Base-by-base conservation (phyloP, 2,888 invertebrate species). In the Meliscaeva auricollis region DNA sequence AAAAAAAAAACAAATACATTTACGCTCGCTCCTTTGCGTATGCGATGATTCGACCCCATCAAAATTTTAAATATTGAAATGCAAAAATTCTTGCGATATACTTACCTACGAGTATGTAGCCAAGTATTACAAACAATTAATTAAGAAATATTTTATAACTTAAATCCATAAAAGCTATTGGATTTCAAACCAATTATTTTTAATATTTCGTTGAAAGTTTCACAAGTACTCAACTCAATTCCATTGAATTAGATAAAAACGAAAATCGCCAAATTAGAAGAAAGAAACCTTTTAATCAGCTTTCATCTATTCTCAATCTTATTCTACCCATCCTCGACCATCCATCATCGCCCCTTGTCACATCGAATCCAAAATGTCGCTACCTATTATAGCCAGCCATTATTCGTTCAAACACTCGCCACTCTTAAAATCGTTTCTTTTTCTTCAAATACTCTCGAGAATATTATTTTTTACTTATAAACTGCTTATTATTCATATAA, bases 401-500 rank as follows among this genome's bases (percentile, higher is more conserved):
- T 83, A 73, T 83, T 73, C 66, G 46, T 73, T 64, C 82, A 83
- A 83, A 73, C 54, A 83, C 73, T 83, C 54, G 26, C 35, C 35
- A 38, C 48, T 58, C 41, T 58, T 0, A 60, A 68, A 80, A 72
- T 58, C 54, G 68, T 81, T 81, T 81, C 54, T 52, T 69, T 76
- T 81, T 76, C 17, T 72, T 69, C 60, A 69, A 66, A 66, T 50
- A 66, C 32, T 68, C 50, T n/a, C 44, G 52, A 41, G 38, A 44
- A 50, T 48, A 38, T 62, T 30, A 62, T 48, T 50, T 54, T 64
- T 41, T 72, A 13, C 30, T 58, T 66, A 35, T 58, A 48, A 74
- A 80, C 50, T 50, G 64, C 69, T 75, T 68, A 66, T 76, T 38
- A 85, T 85, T 85, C 76, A 85, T 81, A 75, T 81, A 35, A 58